Evolutionary conservation across 37 sponge, comb jelly and placozoan species (phyloP), one percentile per base, ranked within the genome.

Genomic region (Dysidea cf. avara): DNA sequence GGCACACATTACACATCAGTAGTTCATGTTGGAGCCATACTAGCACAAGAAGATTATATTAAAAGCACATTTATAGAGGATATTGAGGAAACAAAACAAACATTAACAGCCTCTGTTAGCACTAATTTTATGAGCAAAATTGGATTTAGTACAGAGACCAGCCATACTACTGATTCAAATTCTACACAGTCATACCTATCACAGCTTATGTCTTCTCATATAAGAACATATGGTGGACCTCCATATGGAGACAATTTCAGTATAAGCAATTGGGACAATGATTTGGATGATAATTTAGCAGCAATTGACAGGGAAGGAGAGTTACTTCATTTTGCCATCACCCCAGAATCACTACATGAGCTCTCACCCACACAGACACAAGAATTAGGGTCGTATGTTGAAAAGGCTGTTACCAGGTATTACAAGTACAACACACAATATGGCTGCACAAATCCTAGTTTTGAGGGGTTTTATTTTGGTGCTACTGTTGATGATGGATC

Each of bases 1-100:
- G 83, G 83, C 17, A 83, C 83, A 0, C 77, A 83, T 55, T 69
- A 69, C 43, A 14, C 70, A 83, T 35, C 54, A 68, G 35, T 64
- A 68, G 46, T 61, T 71, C 60, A 6, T n/a, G n/a, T n/a, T n/a
- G n/a, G n/a, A n/a, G n/a, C n/a, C n/a, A n/a, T n/a, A n/a, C n/a
- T n/a, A n/a, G n/a, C n/a, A n/a, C n/a, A n/a, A n/a, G n/a, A n/a
- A n/a, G n/a, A n/a, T n/a, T n/a, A n/a, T n/a, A n/a, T 81, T 4
- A 66, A 53, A 37, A 18, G 28, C 48, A 56, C 59, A 22, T 57
- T 46, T 32, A 54, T 53, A 7, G 22, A 46, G 3, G 25, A 34
- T 4, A 30, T 16, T 13, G 18, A 32, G 2, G 37, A 51, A 40
- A 31, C 21, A 12, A 43, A 65, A 21, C 68, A 53, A 24, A 28